phyloP scores from a whole-genome alignment of 2,797 vertebrate genomes.

The Bradypus variegatus region DNA sequence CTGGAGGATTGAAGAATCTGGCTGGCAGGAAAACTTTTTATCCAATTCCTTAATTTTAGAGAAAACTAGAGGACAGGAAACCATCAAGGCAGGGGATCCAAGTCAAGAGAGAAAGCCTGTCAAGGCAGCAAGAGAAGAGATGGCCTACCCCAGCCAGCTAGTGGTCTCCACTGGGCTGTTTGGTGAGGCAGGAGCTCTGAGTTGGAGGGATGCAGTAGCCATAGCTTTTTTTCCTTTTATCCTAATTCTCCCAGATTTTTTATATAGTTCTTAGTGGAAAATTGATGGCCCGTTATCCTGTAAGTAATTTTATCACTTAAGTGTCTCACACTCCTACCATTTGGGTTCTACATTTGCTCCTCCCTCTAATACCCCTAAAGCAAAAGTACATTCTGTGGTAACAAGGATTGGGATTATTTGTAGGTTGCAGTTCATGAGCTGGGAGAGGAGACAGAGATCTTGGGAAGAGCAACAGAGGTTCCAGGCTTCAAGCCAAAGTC shows the following conservation, averaged over 20 bases:
- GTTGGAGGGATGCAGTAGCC: not conserved
- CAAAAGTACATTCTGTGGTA: constrained; percentile 16
- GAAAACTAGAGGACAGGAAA: not conserved
- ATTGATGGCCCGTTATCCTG: not conserved
- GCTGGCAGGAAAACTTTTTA: not conserved
- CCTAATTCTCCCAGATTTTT: not conserved
- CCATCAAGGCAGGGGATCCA: not conserved
- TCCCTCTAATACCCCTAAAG: not conserved
- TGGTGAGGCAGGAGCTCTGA: not conserved
- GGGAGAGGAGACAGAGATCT: constrained; percentile 13
- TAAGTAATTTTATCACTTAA: not conserved
- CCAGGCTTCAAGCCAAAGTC: constrained; percentile 4
- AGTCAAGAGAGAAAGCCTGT: not conserved
- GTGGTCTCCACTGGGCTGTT: not conserved
- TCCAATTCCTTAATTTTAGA: constrained; percentile 1
- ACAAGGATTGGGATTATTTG: constrained; percentile 44
- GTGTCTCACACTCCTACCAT: not conserved
- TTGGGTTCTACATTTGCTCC: not conserved
- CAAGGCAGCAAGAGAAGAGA: not conserved
- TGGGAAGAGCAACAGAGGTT: constrained; percentile 31
- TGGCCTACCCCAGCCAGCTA: not conserved
- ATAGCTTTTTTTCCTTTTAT: not conserved
- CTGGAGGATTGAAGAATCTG: not conserved
- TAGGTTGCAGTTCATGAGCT: constrained; percentile 36
- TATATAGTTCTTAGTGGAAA: not conserved